Conservation (phyloP, 2,888 invertebrate species). For the Pristionchus maxplancki region DNA sequence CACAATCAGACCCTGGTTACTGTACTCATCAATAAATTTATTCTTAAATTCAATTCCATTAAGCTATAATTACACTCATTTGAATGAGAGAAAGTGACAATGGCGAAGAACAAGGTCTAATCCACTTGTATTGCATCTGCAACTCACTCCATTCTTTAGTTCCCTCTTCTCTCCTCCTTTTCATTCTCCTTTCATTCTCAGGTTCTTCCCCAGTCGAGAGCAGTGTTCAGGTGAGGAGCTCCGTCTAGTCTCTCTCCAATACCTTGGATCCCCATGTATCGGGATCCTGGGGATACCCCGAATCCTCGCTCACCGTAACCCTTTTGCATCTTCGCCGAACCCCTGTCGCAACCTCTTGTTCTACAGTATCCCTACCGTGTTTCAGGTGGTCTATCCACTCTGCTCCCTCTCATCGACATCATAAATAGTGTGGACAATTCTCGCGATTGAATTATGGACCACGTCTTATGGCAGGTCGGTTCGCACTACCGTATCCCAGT, state of each 20-base stretch:
- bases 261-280: neutral
- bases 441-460: conserved; percentile 43
- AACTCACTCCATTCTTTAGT: neutral
- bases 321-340: neutral
- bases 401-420: conserved; percentile 29
- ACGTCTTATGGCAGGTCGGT: conserved; percentile 27
- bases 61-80: neutral
- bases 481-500: neutral
- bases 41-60: neutral
- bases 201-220: conserved; percentile 12
- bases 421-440: conserved; percentile 50
- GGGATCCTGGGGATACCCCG: neutral
- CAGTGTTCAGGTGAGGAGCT: conserved; percentile 5
- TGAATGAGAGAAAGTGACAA: neutral
- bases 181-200: neutral
- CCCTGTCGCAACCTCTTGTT: neutral
- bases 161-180: neutral
- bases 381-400: conserved; percentile 25
- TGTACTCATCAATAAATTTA: neutral
- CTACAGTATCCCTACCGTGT: conserved; percentile 2
- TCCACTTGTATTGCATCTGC: neutral
- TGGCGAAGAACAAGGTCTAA: neutral
- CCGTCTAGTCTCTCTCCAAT: neutral
- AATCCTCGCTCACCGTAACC: neutral
- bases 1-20: neutral